phyloP scores from a whole-genome alignment of 2,888 invertebrate species.

The Drosophila tripunctata region DNA sequence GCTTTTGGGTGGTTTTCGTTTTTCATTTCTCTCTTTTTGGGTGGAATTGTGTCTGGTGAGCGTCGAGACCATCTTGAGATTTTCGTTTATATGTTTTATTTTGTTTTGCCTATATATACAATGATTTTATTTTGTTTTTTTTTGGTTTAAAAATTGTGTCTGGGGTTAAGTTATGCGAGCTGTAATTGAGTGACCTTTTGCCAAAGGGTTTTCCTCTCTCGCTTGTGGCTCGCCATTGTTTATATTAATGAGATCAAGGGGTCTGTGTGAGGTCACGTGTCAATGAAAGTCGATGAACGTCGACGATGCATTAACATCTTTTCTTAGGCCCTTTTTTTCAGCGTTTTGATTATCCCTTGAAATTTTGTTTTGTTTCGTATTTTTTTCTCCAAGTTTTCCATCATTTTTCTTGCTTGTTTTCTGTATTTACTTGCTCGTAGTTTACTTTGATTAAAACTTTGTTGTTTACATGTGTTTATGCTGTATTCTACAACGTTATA shows the following conservation, averaged over 20 bases:
- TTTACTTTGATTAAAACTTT: slow-evolving; percentile 26
- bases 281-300: slow-evolving; percentile 10
- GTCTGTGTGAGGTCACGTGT: slow-evolving; percentile 17
- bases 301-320: slow-evolving; percentile 14
- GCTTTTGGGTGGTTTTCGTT: slow-evolving; percentile 21
- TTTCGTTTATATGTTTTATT: slow-evolving; percentile 20
- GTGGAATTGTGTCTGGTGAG: slow-evolving; percentile 32
- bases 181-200: slow-evolving; percentile 63
- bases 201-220: slow-evolving; percentile 4
- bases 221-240: slow-evolving; percentile 25
- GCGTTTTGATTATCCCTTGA: neutral
- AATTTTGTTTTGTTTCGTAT: too few relatives aligned
- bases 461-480: slow-evolving; percentile 12
- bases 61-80: slow-evolving; percentile 43
- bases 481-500: slow-evolving; percentile 8
- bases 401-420: neutral
- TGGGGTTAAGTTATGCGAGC: slow-evolving; percentile 48
- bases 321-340: slow-evolving; percentile 11
- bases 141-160: slow-evolving; percentile 13
- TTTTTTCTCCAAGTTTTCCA: neutral
- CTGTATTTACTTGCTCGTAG: slow-evolving; percentile 1
- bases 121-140: neutral
- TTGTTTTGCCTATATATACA: slow-evolving; percentile 5
- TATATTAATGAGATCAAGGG: slow-evolving; percentile 45
- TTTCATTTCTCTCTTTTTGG: neutral